Percentiles rank a stretch among this genome's conserved stretches.
phyloP scores from a whole-genome alignment of 2,797 vertebrate species.

The Arnoldichthys spilopterus region DNA sequence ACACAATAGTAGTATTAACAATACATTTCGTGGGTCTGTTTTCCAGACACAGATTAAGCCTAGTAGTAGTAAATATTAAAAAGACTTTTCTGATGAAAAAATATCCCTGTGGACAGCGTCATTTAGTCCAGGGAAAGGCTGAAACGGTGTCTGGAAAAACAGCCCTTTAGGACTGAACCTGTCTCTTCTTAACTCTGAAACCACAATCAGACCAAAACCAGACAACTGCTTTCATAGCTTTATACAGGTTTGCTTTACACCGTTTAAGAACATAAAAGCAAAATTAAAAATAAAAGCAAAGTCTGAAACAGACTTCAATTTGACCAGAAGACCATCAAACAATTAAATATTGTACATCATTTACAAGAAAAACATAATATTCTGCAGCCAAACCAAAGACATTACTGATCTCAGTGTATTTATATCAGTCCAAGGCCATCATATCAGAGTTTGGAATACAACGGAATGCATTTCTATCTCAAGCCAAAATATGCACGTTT shows the following conservation, averaged over 20 bases:
- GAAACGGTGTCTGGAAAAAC: neutral
- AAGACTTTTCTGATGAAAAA: neutral
- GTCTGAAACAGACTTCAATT: constrained; percentile 20
- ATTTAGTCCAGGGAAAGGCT: constrained; percentile 2
- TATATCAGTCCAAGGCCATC: constrained; percentile 23
- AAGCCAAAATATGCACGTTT: neutral
- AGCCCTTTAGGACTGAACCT: constrained; percentile 65
- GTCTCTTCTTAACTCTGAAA: constrained; percentile 73
- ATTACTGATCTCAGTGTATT: constrained; percentile 11
- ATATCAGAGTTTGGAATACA: neutral
- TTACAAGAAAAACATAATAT: constrained; percentile 56
- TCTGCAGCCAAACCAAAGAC: constrained; percentile 18
- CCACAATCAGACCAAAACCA: constrained; percentile 52
- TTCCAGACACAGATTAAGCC: constrained; percentile 29
- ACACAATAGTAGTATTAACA: constrained; percentile 75
- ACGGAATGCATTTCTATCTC: constrained; percentile 18
- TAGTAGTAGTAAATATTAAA: constrained; percentile 20
- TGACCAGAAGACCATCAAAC: constrained; percentile 42
- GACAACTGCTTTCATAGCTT: constrained; percentile 69
- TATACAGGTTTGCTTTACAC: constrained; percentile 75
- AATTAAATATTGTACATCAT: constrained; percentile 50
- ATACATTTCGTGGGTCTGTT: constrained; percentile 64
- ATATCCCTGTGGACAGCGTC: neutral
- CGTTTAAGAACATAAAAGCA: constrained; percentile 53
- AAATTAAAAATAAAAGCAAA: constrained; percentile 6